These are phyloP conservation scores for Dyspetes luteomarginatus DNA, from an alignment of 2,888 invertebrate species.

Conservation along the genomic window DNA sequence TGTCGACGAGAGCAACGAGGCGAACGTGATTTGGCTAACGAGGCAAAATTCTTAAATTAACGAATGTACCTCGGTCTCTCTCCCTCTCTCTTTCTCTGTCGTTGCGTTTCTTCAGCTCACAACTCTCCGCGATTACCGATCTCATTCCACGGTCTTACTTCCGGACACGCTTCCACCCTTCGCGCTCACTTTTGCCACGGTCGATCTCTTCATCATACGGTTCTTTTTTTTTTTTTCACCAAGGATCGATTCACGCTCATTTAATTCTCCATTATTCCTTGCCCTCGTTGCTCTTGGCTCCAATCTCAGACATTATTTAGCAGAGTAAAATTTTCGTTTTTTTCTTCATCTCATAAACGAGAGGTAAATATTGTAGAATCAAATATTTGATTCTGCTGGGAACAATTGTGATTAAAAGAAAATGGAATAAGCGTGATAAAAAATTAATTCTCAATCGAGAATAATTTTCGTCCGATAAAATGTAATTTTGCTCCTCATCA, in stretches of 20 bases:
- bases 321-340: slow-evolving; percentile 31
- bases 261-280: slow-evolving; percentile 69
- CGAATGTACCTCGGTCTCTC: slow-evolving; percentile 65
- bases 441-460: slow-evolving; percentile 15
- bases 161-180: slow-evolving; percentile 26
- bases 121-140: slow-evolving; percentile 54
- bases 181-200: slow-evolving; percentile 16
- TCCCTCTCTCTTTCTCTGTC: slow-evolving; percentile 29
- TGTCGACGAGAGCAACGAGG: slow-evolving; percentile 76
- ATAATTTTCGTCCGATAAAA: neutral
- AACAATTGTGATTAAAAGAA: slow-evolving; percentile 25
- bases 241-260: slow-evolving; percentile 70
- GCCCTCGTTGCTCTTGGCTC: slow-evolving; percentile 52
- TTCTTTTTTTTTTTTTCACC: slow-evolving; percentile 55
- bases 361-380: slow-evolving; percentile 57
- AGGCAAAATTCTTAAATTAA: slow-evolving; percentile 82
- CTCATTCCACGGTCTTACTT: slow-evolving; percentile 45
- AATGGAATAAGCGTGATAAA: neutral
- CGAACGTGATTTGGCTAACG: slow-evolving; percentile 81
- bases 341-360: slow-evolving; percentile 10
- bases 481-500: neutral
- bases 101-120: slow-evolving; percentile 32
- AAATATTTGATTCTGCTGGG: slow-evolving; percentile 52
- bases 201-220: slow-evolving; percentile 53
- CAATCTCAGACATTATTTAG: slow-evolving; percentile 39